Conservation (phyloP, 2,797 vertebrate genomes). For the Pelodytes ibericus region DNA sequence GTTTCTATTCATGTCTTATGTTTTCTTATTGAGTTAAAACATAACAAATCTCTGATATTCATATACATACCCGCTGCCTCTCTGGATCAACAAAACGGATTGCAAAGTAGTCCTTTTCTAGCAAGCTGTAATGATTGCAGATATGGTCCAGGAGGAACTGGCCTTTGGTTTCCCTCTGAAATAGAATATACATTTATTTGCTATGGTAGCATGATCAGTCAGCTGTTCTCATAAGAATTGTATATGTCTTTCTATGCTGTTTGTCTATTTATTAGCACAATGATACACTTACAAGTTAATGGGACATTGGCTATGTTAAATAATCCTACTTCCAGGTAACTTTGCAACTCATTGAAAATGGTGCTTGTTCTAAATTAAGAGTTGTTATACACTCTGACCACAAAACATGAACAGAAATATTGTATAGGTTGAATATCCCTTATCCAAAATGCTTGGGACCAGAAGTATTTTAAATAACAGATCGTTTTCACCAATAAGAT, state of each 20-base stretch:
- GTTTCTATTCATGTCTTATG: too few species aligned
- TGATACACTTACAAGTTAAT: not conserved
- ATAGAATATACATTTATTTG: constrained; percentile 61
- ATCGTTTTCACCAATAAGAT: too few species aligned
- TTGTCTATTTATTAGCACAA: not conserved
- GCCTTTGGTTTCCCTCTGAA: constrained; percentile 94
- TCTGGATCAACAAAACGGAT: constrained; percentile 96
- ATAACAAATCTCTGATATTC: too few species aligned
- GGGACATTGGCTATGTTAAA: not conserved
- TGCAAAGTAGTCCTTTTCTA: constrained; percentile 98
- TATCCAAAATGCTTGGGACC: too few species aligned
- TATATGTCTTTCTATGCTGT: not conserved
- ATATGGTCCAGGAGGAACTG: constrained; percentile 95
- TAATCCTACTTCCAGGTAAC: not conserved
- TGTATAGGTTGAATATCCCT: too few species aligned
- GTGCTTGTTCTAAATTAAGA: too few species aligned
- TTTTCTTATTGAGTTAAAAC: too few species aligned
- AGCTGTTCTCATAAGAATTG: not conserved
- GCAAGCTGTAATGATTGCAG: constrained; percentile 95
- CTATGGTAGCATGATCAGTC: not conserved
- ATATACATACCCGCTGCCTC: constrained; percentile 89
- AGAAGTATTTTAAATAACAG: too few species aligned
- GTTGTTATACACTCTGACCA: too few species aligned
- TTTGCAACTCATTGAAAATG: too few species aligned
- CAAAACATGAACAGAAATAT: too few species aligned